Evolutionary conservation across 2,113 vertebrate species (phyloP), one percentile per base, ranked within the genome.

Genomic region (Protobothrops mucrosquamatus): DNA sequence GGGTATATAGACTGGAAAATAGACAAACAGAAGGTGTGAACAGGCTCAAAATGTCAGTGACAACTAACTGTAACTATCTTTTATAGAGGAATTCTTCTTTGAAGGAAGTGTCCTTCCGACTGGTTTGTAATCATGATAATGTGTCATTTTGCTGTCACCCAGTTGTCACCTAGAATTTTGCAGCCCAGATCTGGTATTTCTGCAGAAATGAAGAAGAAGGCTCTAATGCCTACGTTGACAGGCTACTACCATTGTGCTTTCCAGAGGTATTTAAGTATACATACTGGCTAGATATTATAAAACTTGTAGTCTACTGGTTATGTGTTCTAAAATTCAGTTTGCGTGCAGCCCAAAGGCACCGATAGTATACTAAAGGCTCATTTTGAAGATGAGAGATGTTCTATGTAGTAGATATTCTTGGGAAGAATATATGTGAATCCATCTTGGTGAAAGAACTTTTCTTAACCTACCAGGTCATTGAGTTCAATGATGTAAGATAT

Each of bases 401-500:
- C 26, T 20, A 57, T 34, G 4, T 7, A 52, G 24, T 4, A 59
- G 64, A 51, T n/a, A 89, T 23, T 81, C 26, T 43, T 6, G n/a
- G 34, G 22, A 69, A 26, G 24, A 88, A 14, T 64, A 39, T 39
- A 5, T 64, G 46, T 39, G n/a, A 59, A 15, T 10, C 51, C n/a
- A 56, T 51, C 91, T 95, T 86, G 87, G 26, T 54, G 39, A 59
- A 52, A 61, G 85, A 89, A 4, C 34, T 90, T 92, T 93, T 89
- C 93, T 93, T 26, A 86, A 87, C 85, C 90, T 88, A 85, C 94
- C 87, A 29, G 93, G 92, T 93, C 92, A 61, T 1, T 91, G 8
- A 92, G 92, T 87, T 96, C 91, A 88, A 10, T 48, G 51, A 87
- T 59, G 39, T 57, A 87, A 61, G 26, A 12, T 96, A 94, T 94